Evolutionary conservation across 2,888 invertebrate genomes (phyloP).

Genomic region (Lathronympha strigana): DNA sequence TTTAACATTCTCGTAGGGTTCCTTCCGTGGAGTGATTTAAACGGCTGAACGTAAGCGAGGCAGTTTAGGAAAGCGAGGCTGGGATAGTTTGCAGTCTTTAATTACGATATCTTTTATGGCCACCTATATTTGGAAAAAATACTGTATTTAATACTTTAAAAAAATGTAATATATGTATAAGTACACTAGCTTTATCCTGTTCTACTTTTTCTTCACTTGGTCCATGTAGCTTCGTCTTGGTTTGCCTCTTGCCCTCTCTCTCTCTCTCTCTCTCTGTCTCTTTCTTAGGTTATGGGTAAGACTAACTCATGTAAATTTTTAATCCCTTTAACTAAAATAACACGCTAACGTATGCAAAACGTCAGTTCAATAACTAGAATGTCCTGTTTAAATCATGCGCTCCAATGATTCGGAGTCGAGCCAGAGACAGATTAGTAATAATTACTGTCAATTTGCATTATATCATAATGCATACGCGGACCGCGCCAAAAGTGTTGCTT

Average conservation of each 20-base stretch:
- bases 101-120: too few species aligned
- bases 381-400: slow-evolving; percentile 52
- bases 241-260: too few species aligned
- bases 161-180: too few species aligned
- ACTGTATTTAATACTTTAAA: too few species aligned
- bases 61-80: not conserved
- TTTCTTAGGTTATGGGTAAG: too few species aligned
- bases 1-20: not conserved
- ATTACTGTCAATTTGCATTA: not conserved
- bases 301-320: not conserved
- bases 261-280: too few species aligned
- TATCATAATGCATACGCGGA: not conserved
- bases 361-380: slow-evolving; percentile 36
- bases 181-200: too few species aligned
- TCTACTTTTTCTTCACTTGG: too few species aligned
- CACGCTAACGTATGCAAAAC: slow-evolving; percentile 26
- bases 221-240: too few species aligned
- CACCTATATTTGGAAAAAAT: too few species aligned
- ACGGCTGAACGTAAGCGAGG: not conserved
- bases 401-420: slow-evolving; percentile 46
- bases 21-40: not conserved
- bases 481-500: too few species aligned
- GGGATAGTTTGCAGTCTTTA: not conserved
- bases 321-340: slow-evolving; percentile 20
- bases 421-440: slow-evolving; percentile 1